Conservation (phyloP, 1,140 invertebrate genomes). For the Megalonaias nervosa region DNA sequence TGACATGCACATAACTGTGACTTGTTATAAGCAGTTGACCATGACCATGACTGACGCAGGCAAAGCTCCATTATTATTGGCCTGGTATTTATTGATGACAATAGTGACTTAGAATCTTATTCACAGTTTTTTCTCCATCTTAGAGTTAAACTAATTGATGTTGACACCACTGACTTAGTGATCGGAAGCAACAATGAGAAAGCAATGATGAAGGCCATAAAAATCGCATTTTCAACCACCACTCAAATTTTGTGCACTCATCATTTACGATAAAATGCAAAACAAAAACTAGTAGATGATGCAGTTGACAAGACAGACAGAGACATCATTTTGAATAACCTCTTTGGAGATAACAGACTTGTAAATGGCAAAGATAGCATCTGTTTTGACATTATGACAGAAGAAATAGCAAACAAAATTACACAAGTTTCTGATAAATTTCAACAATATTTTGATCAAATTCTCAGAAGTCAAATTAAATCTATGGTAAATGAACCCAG, state of each 20-base stretch:
- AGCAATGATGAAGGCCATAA: too few species aligned
- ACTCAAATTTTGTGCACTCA: too few species aligned
- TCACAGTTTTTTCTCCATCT: constrained; percentile 9
- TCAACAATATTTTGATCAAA: constrained; percentile 29
- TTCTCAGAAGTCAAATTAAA: too few species aligned
- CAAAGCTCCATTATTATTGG: constrained; percentile 8
- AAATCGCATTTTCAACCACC: too few species aligned
- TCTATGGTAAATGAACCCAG: too few species aligned
- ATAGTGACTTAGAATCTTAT: constrained; percentile 12
- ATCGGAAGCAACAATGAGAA: too few species aligned
- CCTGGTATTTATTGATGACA: constrained; percentile 5
- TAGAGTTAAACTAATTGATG: neutral
- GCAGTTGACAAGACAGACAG: too few species aligned
- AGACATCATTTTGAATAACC: constrained; percentile 14
- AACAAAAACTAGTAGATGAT: too few species aligned
- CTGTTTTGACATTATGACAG: constrained; percentile 32
- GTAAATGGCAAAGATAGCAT: constrained; percentile 26
- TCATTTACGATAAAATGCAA: too few species aligned
- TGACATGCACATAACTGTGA: too few species aligned
- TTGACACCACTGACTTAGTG: too few species aligned
- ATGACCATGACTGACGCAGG: neutral
- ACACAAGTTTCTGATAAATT: constrained; percentile 25
- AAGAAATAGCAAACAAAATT: constrained; percentile 5
- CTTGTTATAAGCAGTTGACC: constrained; percentile 14
- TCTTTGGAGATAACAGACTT: constrained; percentile 26